A percentile compares a stretch with the other conserved stretches of the same genome.
Evolutionary conservation across 2,797 vertebrate species (phyloP).

Genomic region (Eulemur coronatus): DNA sequence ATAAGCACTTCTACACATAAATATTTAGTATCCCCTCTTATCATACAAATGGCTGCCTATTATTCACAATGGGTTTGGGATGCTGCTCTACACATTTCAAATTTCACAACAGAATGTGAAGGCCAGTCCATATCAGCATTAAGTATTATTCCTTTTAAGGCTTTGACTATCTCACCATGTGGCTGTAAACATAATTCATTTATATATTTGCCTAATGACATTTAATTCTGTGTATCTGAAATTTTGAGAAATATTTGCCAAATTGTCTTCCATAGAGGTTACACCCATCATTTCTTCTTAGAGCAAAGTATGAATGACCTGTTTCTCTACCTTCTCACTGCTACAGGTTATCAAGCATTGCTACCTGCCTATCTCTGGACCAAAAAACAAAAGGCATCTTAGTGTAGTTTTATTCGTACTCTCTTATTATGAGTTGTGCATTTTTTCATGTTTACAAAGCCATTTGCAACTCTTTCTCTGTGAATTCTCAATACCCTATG

Average conservation of each 20-base stretch:
- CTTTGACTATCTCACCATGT: not conserved
- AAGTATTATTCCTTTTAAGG: conserved; percentile 16
- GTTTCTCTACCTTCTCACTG: not conserved
- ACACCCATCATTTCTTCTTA: not conserved
- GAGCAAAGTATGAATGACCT: not conserved
- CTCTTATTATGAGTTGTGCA: not conserved
- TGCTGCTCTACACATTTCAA: not conserved
- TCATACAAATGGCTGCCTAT: not conserved
- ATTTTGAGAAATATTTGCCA: not conserved
- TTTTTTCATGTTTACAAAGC: not conserved
- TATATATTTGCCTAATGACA: not conserved
- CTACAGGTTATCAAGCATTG: not conserved
- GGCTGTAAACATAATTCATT: not conserved
- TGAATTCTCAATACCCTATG: not conserved
- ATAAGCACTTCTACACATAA: not conserved
- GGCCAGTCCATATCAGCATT: not conserved
- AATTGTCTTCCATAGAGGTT: not conserved
- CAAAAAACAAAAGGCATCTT: not conserved
- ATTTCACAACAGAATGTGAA: not conserved
- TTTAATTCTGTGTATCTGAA: not conserved
- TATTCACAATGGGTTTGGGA: not conserved
- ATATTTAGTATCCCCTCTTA: not conserved
- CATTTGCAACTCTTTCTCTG: not conserved
- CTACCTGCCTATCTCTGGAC: not conserved
- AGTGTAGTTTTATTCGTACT: not conserved